Conservation (phyloP, 2,113 vertebrate species). For the Lichenostomus cassidix region DNA sequence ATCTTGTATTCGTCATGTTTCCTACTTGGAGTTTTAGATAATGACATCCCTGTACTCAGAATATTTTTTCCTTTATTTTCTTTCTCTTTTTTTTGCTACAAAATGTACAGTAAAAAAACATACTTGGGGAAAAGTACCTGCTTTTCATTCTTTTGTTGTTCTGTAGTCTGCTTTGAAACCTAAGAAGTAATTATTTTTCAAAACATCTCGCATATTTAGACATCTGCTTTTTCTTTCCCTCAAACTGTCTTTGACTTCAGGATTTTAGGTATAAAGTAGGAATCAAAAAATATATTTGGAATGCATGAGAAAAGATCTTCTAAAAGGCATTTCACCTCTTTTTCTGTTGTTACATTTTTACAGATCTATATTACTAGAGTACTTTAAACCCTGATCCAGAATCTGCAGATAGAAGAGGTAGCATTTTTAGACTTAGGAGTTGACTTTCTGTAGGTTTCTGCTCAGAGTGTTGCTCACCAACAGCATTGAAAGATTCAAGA, state of each 20-base stretch:
- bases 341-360: background rate
- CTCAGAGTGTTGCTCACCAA: background rate
- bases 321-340: background rate
- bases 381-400: background rate
- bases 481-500: background rate
- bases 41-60: constrained; percentile 63
- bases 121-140: constrained; percentile 24
- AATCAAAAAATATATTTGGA: background rate
- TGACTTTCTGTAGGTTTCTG: background rate
- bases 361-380: background rate
- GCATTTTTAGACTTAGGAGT: background rate
- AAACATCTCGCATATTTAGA: background rate
- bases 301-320: background rate
- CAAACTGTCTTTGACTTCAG: background rate
- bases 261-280: background rate
- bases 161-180: background rate
- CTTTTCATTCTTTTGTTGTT: constrained; percentile 49
- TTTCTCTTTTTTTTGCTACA: constrained; percentile 63
- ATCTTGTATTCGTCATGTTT: constrained; percentile 70
- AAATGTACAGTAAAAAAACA: constrained; percentile 76
- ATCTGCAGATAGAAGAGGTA: background rate
- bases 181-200: background rate
- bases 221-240: background rate
- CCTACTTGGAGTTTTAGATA: constrained; percentile 72
- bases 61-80: constrained; percentile 34